These are phyloP conservation scores for Synodontis membranacea DNA, from an alignment of 2,113 vertebrate species.

Conservation along the genomic window DNA sequence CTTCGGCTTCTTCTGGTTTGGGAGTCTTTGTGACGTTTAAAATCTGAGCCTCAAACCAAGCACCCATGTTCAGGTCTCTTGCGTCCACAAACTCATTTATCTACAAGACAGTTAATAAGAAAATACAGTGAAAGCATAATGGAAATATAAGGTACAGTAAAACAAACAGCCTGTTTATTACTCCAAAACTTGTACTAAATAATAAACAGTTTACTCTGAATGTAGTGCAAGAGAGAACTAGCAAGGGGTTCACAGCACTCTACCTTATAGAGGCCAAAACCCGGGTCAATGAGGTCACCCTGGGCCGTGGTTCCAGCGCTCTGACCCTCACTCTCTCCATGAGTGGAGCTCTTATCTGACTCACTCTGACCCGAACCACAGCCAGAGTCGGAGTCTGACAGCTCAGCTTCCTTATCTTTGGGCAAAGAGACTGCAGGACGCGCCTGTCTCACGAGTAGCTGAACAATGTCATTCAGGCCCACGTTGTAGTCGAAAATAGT, in stretches of 20 bases:
- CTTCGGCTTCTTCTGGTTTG: slow-evolving; percentile 47
- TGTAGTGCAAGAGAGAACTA: background rate
- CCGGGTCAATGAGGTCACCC: slow-evolving; percentile 66
- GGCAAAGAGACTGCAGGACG: slow-evolving; percentile 50
- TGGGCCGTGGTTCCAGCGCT: slow-evolving; percentile 72
- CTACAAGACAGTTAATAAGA: slow-evolving; percentile 62
- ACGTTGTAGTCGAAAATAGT: slow-evolving; percentile 94
- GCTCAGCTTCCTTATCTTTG: slow-evolving; percentile 86
- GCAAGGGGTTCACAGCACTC: background rate
- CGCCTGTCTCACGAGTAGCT: slow-evolving; percentile 85
- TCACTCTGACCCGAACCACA: slow-evolving; percentile 90
- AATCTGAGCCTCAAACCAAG: slow-evolving; percentile 94
- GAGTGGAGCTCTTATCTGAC: slow-evolving; percentile 89
- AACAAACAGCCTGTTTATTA: background rate
- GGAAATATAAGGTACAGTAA: background rate
- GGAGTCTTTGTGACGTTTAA: slow-evolving; percentile 78
- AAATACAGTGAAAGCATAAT: background rate
- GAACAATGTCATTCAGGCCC: slow-evolving; percentile 91
- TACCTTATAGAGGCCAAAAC: slow-evolving; percentile 88
- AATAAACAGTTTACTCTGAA: background rate
- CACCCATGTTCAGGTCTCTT: slow-evolving; percentile 90
- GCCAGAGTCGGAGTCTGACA: slow-evolving; percentile 92
- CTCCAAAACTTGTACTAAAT: background rate
- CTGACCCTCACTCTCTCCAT: slow-evolving; percentile 78
- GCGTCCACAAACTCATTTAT: slow-evolving; percentile 90